These are phyloP conservation scores for Ephydatia muelleri DNA, from an alignment of 37 sponge, comb jelly and placozoan genomes.

Conservation along the genomic window DNA sequence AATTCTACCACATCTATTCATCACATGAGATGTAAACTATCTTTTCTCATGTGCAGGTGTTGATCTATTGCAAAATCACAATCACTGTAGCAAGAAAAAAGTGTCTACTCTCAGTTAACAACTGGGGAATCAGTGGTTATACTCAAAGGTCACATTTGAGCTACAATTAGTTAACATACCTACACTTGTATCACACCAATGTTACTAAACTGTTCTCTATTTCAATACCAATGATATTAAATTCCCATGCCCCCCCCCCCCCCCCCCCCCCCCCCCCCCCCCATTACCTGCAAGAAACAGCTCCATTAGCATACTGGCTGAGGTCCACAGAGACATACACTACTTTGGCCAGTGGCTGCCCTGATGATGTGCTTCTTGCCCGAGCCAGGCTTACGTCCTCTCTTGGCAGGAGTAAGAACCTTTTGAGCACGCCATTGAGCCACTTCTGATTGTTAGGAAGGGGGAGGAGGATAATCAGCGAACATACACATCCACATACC, in stretches of 20 bases:
- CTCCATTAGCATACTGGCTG: conserved; percentile 25
- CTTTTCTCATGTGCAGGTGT: no score
- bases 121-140: no score
- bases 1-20: no score
- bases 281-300: conserved; percentile 49
- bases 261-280: neutral
- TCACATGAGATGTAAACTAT: no score
- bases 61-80: no score
- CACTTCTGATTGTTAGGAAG: conserved; percentile 40
- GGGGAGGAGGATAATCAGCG: neutral
- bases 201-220: no score
- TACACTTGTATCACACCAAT: neutral
- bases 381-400: conserved; percentile 73
- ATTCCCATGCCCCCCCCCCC: no score
- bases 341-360: conserved; percentile 54
- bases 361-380: conserved; percentile 74
- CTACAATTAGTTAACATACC: neutral
- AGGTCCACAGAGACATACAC: conserved; percentile 57
- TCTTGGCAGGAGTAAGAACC: conserved; percentile 65
- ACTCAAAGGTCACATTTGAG: neutral
- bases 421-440: conserved; percentile 48
- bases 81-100: no score
- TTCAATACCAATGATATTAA: no score
- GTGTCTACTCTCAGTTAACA: no score
- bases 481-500: neutral